Evolutionary conservation across 1,140 invertebrate species (phyloP), one percentile per base, ranked within the genome.

Genomic region (Eulimnadia texana): DNA sequence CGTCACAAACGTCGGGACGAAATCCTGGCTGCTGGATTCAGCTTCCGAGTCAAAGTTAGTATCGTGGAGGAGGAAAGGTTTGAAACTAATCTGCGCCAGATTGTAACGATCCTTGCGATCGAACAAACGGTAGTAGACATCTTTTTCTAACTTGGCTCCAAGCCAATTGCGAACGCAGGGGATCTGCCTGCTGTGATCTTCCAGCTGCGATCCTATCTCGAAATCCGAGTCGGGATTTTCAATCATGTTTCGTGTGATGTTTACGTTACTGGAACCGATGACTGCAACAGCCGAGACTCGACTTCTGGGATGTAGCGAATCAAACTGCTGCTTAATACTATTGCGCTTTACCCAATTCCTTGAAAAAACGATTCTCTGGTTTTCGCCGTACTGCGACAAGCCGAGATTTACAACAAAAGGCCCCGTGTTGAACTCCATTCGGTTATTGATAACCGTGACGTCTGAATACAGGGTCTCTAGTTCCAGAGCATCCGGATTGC

Each of bases 141-240:
- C 79, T 52, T 80, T 79, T 70, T 92, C 89, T 63, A 85, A 80
- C 1, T 78, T 77, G 67, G 78, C 84, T 16, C 93, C 91, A 63
- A 98, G 79, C 88, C 92, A 99, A 70, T 99, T 99, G 67, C 81
- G 88, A 3, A 89, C 89, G 64, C 90, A 94, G 71, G 97, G 90
- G 9, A 99, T 87, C n/a, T 82, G 76, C 73, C 89, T 85, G 66
- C 90, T 93, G 69, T 96, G 94, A 71, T 97, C 93, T 67, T 88
- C 84, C 1, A 98, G 76, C 69, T 98, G 94, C 1, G 91, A 94
- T 1, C 91, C 93, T 53, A 99, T 85, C 77, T 99, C 95, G 70
- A 89, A 98, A 59, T 79, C 81, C 16, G 91, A 92, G 55, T 86
- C 82, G 0, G 83, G 84, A 76, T 99, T 99, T 60, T 91, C 81